Percentiles rank a stretch among this genome's conserved stretches.
These are phyloP conservation scores for Orbicella faveolata DNA, from an alignment of 64 coral and sea anemone genomes.

Conservation along the genomic window DNA sequence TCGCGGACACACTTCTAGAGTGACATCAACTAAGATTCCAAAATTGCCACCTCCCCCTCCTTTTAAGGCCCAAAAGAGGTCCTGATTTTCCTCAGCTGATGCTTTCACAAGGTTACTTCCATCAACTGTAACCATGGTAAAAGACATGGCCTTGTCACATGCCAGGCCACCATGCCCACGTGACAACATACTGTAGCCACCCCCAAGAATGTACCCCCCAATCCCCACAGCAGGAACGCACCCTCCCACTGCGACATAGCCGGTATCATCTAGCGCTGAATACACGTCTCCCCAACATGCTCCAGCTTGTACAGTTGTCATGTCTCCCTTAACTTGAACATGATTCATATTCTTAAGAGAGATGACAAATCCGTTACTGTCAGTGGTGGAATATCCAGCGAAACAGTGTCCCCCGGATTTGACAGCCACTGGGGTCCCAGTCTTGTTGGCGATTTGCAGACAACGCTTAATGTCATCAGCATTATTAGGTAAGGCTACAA, in stretches of 20 bases:
- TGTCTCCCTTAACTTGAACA: constrained; percentile 42
- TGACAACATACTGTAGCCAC: constrained; percentile 93
- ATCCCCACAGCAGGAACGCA: constrained; percentile 87
- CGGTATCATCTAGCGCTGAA: constrained; percentile 48
- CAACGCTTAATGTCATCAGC: constrained; percentile 74
- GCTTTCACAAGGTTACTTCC: constrained; percentile 54
- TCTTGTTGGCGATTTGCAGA: constrained; percentile 45
- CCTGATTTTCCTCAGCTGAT: constrained; percentile 62
- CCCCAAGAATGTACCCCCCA: constrained; percentile 85
- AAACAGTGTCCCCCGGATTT: constrained; percentile 91
- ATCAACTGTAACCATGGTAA: constrained; percentile 85
- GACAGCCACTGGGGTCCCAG: constrained; percentile 52
- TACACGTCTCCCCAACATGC: constrained; percentile 87
- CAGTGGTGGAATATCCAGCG: constrained; percentile 82
- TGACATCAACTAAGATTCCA: constrained; percentile 81
- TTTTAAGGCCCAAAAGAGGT: constrained; percentile 92
- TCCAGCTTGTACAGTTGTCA: constrained; percentile 59
- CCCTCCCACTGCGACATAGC: constrained; percentile 81
- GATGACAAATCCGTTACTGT: constrained; percentile 79
- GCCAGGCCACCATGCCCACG: constrained; percentile 84
- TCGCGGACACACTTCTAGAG: constrained; percentile 61
- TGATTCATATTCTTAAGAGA: constrained; percentile 72
- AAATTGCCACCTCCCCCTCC: constrained; percentile 88
- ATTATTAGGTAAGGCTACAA: constrained; percentile 82
- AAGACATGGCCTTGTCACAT: constrained; percentile 80